phyloP scores from a whole-genome alignment of 2,113 vertebrate genomes.

The Onychostoma macrolepis region DNA sequence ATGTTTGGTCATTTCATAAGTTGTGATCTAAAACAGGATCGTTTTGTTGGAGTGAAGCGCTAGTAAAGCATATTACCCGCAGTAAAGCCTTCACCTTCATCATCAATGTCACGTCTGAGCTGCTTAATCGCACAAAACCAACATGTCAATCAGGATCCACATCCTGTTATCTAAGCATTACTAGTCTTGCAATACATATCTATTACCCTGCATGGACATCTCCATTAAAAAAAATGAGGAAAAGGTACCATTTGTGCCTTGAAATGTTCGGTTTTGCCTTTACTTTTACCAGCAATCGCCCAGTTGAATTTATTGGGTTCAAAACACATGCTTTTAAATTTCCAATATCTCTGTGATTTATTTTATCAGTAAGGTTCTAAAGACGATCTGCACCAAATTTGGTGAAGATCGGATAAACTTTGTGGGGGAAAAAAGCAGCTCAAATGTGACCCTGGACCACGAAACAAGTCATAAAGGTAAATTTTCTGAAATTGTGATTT shows the following conservation, averaged over 20 bases:
- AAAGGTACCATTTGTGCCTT: not conserved
- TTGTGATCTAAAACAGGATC: not conserved
- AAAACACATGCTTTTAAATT: not conserved
- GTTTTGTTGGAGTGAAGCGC: not conserved
- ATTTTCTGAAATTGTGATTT: too few relatives aligned
- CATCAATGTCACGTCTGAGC: conserved; percentile 34
- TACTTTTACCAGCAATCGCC: too few relatives aligned
- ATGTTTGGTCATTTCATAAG: not conserved
- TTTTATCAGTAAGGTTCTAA: too few relatives aligned
- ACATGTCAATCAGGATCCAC: not conserved
- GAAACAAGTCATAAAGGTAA: too few relatives aligned
- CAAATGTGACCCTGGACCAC: too few relatives aligned
- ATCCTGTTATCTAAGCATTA: not conserved
- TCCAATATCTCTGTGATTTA: too few relatives aligned
- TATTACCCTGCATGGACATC: not conserved
- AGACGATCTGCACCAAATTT: too few relatives aligned
- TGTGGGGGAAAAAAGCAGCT: too few relatives aligned
- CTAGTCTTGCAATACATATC: not conserved
- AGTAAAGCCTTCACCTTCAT: conserved; percentile 38
- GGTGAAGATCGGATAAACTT: too few relatives aligned
- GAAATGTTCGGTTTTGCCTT: too few relatives aligned
- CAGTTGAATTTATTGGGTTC: not conserved
- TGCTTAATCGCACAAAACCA: conserved; percentile 5
- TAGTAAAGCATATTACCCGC: not conserved
- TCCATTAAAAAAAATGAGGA: not conserved